Evolutionary conservation across 2,888 invertebrate genomes (phyloP), one percentile per base, ranked within the genome.

Genomic region (Anagyrus pseudococci): DNA sequence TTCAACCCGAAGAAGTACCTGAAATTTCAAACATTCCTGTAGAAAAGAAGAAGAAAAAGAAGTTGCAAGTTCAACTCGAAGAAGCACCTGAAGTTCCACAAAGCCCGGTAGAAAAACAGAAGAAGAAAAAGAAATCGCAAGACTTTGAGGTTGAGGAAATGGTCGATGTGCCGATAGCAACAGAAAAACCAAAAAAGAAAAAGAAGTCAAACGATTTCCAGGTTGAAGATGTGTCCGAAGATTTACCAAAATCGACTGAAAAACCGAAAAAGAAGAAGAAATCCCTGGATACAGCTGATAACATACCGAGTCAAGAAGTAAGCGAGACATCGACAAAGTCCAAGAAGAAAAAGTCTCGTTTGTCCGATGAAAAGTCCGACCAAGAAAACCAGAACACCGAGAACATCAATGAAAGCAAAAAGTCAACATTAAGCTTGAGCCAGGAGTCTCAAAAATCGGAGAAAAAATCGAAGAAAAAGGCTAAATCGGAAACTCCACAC

Each of bases 101-200:
- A 4, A 17, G 23, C 29, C 23, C 17, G 20, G 43, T 52, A 10
- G 40, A 40, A 44, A 58, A 22, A 26, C 43, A 17, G 22, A 62
- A 56, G 13, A 66, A 62, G 54, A 66, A 57, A 49, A 53, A 62
- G 43, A 59, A 49, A 1, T 53, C n/a, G n/a, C n/a, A 29, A 20
- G 23, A 7, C 22, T 4, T 17, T 1, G 37, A 26, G 22, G 33
- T 17, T 2, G 41, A 41, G 15, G 46, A 43, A 17, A 40, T n/a
- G 40, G 26, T 13, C 8, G 8, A 8, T 13, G 49, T 17, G 6
- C 26, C 22, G 33, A 17, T 29, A 20, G 2, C 26, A 2, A 13
- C 19, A 10, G 48, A 48, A 48, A 48, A 29, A 7, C 48, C 4
- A 15, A 43, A 15, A 17, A 52, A 25, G 25, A 66, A 57, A 49